phyloP scores from a whole-genome alignment of 2,113 vertebrate species.

The Tyrannus savana region DNA sequence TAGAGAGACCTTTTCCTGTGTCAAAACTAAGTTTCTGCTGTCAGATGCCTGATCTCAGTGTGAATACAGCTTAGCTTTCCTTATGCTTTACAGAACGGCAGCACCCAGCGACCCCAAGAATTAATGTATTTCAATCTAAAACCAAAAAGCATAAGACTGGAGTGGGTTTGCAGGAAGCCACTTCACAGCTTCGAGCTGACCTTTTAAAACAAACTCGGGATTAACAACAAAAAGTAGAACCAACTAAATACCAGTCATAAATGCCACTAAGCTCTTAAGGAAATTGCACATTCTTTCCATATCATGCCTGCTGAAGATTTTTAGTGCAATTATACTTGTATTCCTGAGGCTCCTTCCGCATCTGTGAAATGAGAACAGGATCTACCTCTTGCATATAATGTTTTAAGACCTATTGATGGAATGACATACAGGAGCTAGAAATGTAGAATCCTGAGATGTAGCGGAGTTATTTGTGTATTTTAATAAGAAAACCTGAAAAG shows the following conservation, averaged over 20 bases:
- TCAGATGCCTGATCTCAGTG: not conserved
- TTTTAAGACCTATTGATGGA: not conserved
- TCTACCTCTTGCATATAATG: not conserved
- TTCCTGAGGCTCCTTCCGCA: not conserved
- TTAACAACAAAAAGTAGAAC: not conserved
- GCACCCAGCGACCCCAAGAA: not conserved
- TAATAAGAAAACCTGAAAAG: accelerated
- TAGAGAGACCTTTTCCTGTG: not conserved
- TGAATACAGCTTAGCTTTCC: not conserved
- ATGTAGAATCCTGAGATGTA: accelerated
- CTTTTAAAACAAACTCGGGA: not conserved
- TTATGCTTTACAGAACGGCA: not conserved
- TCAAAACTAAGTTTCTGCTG: not conserved
- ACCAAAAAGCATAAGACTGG: not conserved
- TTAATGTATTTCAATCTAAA: not conserved
- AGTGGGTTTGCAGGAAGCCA: not conserved
- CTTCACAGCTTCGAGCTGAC: not conserved
- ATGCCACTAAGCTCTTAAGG: not conserved
- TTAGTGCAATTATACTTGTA: not conserved
- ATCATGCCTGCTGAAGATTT: not conserved
- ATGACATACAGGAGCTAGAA: not conserved
- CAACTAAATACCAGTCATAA: not conserved
- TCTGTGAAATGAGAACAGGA: not conserved
- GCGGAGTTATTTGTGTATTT: not conserved
- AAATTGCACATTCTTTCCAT: not conserved